Percentiles rank a stretch among this genome's conserved stretches.
phyloP scores from a whole-genome alignment of 2,888 invertebrate genomes.

The Dasysyrphus tricinctus region DNA sequence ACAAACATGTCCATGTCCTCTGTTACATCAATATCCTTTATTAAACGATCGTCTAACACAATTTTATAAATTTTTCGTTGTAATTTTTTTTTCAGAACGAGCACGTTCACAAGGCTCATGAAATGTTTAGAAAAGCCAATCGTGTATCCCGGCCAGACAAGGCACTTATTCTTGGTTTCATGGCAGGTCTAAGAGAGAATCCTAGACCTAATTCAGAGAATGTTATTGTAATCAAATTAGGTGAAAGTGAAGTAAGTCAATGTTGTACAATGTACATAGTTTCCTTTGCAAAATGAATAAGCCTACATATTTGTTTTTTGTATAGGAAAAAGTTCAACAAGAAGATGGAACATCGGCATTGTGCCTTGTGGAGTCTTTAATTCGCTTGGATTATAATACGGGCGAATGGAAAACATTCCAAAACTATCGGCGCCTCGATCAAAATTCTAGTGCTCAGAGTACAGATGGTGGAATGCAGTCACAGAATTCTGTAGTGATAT shows the following conservation, averaged over 20 bases:
- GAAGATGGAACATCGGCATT: slow-evolving; percentile 90
- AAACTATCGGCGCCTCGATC: slow-evolving; percentile 91
- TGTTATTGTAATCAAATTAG: slow-evolving; percentile 97
- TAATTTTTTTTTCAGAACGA: slow-evolving; percentile 90
- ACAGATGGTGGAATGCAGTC: slow-evolving; percentile 78
- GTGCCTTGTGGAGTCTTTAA: slow-evolving; percentile 91
- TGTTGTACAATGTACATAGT: too few relatives aligned
- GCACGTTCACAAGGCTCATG: slow-evolving; percentile 98
- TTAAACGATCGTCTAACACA: too few relatives aligned
- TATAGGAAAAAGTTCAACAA: slow-evolving; percentile 91
- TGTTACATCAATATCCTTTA: too few relatives aligned
- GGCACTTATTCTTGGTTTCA: slow-evolving; percentile 98
- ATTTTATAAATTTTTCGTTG: too few relatives aligned
- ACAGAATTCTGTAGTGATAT: slow-evolving; percentile 80
- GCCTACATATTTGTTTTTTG: background rate
- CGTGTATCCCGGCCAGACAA: slow-evolving; percentile 98
- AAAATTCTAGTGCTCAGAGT: slow-evolving; percentile 78
- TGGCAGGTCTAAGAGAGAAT: slow-evolving; percentile 99
- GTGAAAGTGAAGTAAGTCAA: slow-evolving; percentile 89
- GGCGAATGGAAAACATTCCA: slow-evolving; percentile 98
- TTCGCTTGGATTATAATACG: slow-evolving; percentile 99
- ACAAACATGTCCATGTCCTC: too few relatives aligned
- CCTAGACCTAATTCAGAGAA: slow-evolving; percentile 98
- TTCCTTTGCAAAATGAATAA: background rate
- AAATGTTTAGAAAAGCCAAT: slow-evolving; percentile 98